Percentiles rank a stretch among this genome's conserved stretches.
Evolutionary conservation across 2,113 vertebrate species (phyloP).

Genomic region (Alces alces): DNA sequence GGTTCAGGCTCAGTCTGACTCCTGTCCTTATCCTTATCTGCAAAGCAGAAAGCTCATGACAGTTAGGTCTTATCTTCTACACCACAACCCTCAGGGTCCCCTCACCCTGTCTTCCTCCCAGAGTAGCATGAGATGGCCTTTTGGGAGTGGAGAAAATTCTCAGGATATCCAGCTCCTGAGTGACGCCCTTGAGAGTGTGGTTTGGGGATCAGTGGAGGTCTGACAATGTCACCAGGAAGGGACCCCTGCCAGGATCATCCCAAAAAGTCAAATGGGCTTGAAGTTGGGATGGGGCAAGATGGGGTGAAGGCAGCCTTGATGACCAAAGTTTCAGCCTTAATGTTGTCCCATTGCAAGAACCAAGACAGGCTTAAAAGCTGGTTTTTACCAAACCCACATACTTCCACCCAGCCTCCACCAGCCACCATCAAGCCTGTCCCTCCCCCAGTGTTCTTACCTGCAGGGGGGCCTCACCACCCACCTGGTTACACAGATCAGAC

Average conservation of each 20-base stretch:
- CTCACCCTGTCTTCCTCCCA: neutral
- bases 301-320: neutral
- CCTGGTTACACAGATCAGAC: neutral
- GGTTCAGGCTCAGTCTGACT: neutral
- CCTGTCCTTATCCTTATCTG: neutral
- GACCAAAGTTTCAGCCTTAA: neutral
- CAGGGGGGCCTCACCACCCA: neutral
- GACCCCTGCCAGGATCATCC: neutral
- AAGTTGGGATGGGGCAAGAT: neutral
- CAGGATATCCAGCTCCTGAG: neutral
- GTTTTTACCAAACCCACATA: neutral
- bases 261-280: neutral
- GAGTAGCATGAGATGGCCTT: neutral
- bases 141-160: neutral
- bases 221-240: neutral
- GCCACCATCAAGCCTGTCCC: neutral
- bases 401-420: neutral
- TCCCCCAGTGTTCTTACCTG: neutral
- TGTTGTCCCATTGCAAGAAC: neutral
- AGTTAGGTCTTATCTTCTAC: neutral
- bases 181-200: neutral
- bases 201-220: neutral
- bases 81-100: neutral
- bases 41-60: neutral
- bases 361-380: neutral